These are phyloP conservation scores for Pachycephus smyrnensis DNA, from an alignment of 2,888 invertebrate genomes.

Conservation along the genomic window DNA sequence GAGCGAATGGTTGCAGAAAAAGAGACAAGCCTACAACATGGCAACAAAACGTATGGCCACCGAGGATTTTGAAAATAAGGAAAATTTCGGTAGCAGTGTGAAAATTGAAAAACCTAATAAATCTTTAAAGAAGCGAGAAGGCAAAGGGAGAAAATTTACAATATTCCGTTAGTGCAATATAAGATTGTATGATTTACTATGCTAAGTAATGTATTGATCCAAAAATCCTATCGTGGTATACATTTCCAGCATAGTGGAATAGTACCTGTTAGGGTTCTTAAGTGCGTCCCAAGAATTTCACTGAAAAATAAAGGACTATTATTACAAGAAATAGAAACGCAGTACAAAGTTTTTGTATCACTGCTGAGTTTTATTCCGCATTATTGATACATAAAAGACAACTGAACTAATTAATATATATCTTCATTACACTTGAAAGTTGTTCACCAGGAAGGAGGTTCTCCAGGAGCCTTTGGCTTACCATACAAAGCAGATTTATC, in stretches of 20 bases:
- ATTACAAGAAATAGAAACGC: neutral
- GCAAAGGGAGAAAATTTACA: constrained; percentile 51
- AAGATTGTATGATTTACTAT: neutral
- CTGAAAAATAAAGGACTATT: constrained; percentile 11
- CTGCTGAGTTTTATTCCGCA: constrained; percentile 1
- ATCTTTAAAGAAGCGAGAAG: constrained; percentile 42
- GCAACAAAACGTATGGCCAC: constrained; percentile 38
- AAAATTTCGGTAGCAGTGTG: constrained; percentile 39
- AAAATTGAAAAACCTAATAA: constrained; percentile 37
- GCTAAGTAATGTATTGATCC: neutral
- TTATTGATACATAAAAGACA: constrained; percentile 8
- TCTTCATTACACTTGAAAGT: constrained; percentile 3
- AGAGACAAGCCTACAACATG: constrained; percentile 54
- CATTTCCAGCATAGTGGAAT: neutral
- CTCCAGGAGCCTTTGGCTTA: constrained; percentile 73
- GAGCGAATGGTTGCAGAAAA: constrained; percentile 57
- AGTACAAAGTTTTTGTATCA: neutral
- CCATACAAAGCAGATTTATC: constrained; percentile 86
- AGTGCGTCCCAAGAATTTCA: constrained; percentile 2
- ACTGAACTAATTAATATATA: neutral
- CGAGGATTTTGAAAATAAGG: constrained; percentile 48
- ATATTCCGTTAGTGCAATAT: constrained; percentile 46
- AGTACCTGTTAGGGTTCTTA: neutral
- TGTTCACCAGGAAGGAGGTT: constrained; percentile 77
- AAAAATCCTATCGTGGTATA: neutral